Conservation (phyloP, 2,113 vertebrate species). For the Recurvirostra avosetta region DNA sequence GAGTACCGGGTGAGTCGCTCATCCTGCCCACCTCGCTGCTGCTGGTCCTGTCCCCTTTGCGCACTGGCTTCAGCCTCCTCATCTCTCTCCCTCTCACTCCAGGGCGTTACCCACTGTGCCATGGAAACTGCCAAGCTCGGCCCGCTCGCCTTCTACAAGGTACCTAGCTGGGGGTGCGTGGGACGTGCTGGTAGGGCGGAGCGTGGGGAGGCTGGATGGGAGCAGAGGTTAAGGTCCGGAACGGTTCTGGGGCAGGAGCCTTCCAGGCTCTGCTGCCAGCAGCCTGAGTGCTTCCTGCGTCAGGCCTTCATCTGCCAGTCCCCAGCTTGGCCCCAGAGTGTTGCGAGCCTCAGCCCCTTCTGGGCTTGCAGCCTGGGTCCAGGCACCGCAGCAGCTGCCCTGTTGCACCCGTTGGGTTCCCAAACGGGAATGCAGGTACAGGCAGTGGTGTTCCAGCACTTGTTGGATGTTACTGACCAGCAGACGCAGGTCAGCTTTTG, state of each 20-base stretch:
- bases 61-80: not conserved
- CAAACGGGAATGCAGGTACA: not conserved
- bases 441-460: not conserved
- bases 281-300: not conserved
- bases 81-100: not conserved
- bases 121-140: slow-evolving; percentile 88
- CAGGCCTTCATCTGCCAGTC: not conserved
- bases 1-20: slow-evolving; percentile 84
- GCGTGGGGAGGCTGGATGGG: not conserved
- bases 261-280: not conserved
- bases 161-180: not conserved
- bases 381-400: not conserved
- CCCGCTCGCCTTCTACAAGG: slow-evolving; percentile 94
- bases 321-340: accelerated
- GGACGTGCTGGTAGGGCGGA: not conserved
- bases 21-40: not conserved
- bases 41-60: not conserved
- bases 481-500: not conserved
- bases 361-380: not conserved
- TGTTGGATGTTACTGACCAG: not conserved
- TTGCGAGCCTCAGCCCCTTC: not conserved
- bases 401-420: not conserved
- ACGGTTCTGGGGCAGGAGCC: not conserved
- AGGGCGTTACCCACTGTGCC: slow-evolving; percentile 90
- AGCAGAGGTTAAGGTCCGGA: not conserved